Evolutionary conservation across 1,140 invertebrate genomes (phyloP), one percentile per base, ranked within the genome.

Genomic region (Drosophila simulans): DNA sequence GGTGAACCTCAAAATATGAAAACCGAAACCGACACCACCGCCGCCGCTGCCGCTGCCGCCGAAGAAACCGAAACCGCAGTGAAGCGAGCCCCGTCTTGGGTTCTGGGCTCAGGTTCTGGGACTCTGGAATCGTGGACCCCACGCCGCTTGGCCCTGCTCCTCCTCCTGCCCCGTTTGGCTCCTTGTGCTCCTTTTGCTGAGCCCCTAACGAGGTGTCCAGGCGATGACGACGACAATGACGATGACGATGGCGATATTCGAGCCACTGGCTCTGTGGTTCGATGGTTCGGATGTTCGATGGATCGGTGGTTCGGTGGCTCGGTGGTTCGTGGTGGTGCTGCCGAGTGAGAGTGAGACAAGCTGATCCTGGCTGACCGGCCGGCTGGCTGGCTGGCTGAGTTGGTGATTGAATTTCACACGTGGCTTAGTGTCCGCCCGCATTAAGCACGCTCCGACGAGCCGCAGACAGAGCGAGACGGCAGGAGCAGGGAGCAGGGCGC

Each of bases 381-480:
- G 10, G 27, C 43, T 0, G 42, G n/a, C 37, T 39, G 10, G 27
- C 43, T 0, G 42, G n/a, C 37, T 39, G 68, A 52, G 57, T 22
- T 58, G 60, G 58, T 64, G 89, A 91, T 91, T 91, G 76, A 89
- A 85, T 91, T 91, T 91, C 89, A 91, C 83, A 91, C 89, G 83
- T 91, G 89, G 89, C 80, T 85, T 81, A 85, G 82, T 90, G 89
- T 91, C 74, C 89, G 80, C 89, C 89, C 84, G 84, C 83, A 91
- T 91, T 91, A 91, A 81, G 78, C 77, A 73, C 89, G 75, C 77
- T 84, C 73, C 83, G 81, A 25, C 63, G 74, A 12, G 35, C 45
- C 37, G 4, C 42, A 63, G 35, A 40, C 40, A 54, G 34, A 15
- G 31, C 8, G 15, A 13, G 37, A 62, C 3, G 31, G 54, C 25